Conservation (phyloP, 2,797 vertebrate genomes). For the Iguana delicatissima region DNA sequence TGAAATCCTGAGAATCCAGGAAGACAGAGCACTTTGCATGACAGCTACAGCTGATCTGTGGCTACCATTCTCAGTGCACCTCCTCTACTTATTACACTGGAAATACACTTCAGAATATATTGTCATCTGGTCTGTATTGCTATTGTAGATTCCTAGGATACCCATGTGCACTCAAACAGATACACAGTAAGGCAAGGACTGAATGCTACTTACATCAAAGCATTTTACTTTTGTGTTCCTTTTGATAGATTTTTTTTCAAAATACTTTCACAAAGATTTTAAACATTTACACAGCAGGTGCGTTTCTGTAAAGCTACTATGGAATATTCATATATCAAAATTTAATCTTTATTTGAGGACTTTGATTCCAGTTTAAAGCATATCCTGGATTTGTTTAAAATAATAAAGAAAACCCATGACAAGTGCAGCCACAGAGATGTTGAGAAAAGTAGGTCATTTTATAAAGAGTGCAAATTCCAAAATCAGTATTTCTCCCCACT, state of each 20-base stretch:
- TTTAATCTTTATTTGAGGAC: background rate
- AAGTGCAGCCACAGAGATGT: background rate
- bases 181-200: background rate
- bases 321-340: background rate
- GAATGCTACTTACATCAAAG: background rate
- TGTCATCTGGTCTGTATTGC: background rate
- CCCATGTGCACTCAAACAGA: too few species aligned
- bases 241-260: background rate
- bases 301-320: constrained; percentile 13
- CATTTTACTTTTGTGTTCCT: background rate
- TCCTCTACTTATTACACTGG: too few species aligned
- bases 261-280: background rate
- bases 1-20: too few species aligned
- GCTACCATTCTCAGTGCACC: too few species aligned
- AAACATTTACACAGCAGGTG: background rate
- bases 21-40: too few species aligned
- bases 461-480: constrained; percentile 8
- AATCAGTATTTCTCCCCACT: constrained; percentile 10
- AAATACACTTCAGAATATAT: background rate
- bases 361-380: background rate
- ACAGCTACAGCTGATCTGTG: too few species aligned
- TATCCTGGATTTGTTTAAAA: background rate
- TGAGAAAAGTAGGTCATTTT: background rate
- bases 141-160: background rate
- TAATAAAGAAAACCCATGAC: background rate